Percentiles rank a stretch among this genome's conserved stretches.
Conservation (phyloP, 2,888 invertebrate species). For the Dryobotodes eremita region DNA sequence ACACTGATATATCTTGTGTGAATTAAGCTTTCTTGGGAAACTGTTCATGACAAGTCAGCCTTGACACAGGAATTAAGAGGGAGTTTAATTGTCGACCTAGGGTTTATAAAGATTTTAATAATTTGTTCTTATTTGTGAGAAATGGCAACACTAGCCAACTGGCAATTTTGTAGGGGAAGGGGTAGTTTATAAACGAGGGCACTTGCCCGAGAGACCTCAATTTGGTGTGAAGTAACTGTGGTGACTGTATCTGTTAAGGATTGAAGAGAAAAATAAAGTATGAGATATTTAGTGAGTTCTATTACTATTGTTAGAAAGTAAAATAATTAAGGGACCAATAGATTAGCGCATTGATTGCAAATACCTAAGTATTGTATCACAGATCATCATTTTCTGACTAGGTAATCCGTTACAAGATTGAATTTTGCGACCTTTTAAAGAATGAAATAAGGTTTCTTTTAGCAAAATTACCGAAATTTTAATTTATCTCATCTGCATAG, state of each 20-base stretch:
- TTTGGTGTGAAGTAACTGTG: no score
- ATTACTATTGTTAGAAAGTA: conserved; percentile 2
- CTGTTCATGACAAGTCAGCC: conserved; percentile 23
- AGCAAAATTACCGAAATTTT: not conserved
- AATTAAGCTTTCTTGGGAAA: conserved; percentile 13
- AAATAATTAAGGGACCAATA: not conserved
- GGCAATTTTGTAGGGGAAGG: no score
- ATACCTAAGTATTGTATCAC: not conserved
- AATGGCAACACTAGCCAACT: no score
- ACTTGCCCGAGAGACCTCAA: no score
- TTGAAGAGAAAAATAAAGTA: no score
- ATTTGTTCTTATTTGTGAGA: no score
- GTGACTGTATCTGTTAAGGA: no score
- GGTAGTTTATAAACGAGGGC: no score
- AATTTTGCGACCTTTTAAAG: not conserved
- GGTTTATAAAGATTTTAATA: no score
- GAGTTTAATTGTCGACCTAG: not conserved
- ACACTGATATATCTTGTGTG: conserved; percentile 19
- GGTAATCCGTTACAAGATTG: not conserved
- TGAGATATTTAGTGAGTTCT: no score
- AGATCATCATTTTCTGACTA: not conserved
- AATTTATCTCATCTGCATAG: not conserved
- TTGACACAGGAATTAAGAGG: conserved; percentile 20
- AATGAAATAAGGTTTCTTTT: not conserved
- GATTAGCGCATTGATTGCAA: not conserved